Evolutionary conservation across 1,140 invertebrate species (phyloP).

Genomic region (Lordiphosa collinella): DNA sequence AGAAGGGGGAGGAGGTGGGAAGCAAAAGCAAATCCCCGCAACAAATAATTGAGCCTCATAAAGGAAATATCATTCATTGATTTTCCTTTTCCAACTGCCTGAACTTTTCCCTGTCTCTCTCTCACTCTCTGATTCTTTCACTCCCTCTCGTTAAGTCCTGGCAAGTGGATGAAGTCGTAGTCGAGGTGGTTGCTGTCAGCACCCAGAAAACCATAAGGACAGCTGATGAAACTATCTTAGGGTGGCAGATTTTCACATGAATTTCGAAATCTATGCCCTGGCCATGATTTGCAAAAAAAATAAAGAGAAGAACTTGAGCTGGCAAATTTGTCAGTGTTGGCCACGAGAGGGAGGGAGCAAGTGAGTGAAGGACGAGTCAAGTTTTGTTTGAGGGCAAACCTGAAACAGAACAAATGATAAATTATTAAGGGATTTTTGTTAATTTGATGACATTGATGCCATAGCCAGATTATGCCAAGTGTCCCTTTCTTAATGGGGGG

Average conservation of each 20-base stretch:
- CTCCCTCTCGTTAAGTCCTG: constrained; percentile 1
- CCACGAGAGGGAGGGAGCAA: constrained; percentile 1
- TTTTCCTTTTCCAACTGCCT: constrained; percentile 45
- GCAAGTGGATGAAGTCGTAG: constrained; percentile 60
- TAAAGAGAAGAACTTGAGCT: constrained; percentile 35
- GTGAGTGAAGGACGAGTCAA: constrained; percentile 13
- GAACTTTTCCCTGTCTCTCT: constrained; percentile 3
- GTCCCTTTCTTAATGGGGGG: constrained; percentile 1
- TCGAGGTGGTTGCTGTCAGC: constrained; percentile 20
- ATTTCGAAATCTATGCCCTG: constrained; percentile 69
- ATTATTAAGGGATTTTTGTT: constrained; percentile 70
- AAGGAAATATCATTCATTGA: constrained; percentile 78
- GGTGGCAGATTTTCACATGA: constrained; percentile 64
- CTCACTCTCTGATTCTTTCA: neutral
- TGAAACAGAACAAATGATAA: constrained; percentile 64
- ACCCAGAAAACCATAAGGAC: constrained; percentile 43
- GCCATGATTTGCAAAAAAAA: constrained; percentile 70
- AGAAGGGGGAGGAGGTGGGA: constrained; percentile 40
- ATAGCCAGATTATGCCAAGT: constrained; percentile 54
- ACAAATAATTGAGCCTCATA: constrained; percentile 78
- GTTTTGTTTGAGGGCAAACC: constrained; percentile 25
- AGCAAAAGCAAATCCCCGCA: constrained; percentile 71
- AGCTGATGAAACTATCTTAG: constrained; percentile 72
- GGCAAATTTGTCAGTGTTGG: constrained; percentile 62
- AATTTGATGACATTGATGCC: constrained; percentile 76